Evolutionary conservation across 2,888 invertebrate species (phyloP), one percentile per base, ranked within the genome.

Genomic region (Drosophila helvetica): DNA sequence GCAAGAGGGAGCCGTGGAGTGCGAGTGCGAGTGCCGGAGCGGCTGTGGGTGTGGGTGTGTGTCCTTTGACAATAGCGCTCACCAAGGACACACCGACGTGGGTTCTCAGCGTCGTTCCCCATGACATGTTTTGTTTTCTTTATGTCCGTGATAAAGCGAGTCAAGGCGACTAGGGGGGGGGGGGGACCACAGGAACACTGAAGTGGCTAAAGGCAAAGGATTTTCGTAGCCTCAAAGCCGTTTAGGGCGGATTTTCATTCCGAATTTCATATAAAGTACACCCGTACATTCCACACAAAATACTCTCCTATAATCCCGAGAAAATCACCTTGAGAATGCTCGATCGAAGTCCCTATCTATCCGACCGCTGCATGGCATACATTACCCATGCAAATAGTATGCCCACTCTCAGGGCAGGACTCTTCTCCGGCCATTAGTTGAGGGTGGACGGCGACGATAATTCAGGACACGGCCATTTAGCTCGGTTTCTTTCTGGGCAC

Each of bases 61-160:
- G 71, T 84, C 81, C 87, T 82, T 79, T 86, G 87, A 78, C 78
- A 86, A 86, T 82, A 78, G 81, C 67, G 65, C 62, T 61, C 47
- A 27, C 63, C 84, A 76, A 80, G 79, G 73, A 80, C 69, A 80
- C 69, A 70, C 52, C 46, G 47, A 25, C 42, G 54, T 46, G 48
- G 54, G 52, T 64, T 58, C 54, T 25, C 55, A 48, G 51, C 10
- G 12, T 57, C 19, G 18, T 22, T 33, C n/a, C 33, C 38, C 65
- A 58, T 59, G 65, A 59, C 65, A 58, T 71, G 66, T 73, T 73
- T 64, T 71, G 57, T 58, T 71, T 64, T 73, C 64, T 71, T 71
- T 57, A 71, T 71, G 73, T 65, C 74, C 54, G 74, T 50, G 74
- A 64, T 73, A 57, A 53, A 71, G 74, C 63, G 56, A 70, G 71